Percentiles rank a stretch among this genome's conserved stretches.
phyloP scores from a whole-genome alignment of 2,888 invertebrate genomes.

The Eupelmus urozonus region DNA sequence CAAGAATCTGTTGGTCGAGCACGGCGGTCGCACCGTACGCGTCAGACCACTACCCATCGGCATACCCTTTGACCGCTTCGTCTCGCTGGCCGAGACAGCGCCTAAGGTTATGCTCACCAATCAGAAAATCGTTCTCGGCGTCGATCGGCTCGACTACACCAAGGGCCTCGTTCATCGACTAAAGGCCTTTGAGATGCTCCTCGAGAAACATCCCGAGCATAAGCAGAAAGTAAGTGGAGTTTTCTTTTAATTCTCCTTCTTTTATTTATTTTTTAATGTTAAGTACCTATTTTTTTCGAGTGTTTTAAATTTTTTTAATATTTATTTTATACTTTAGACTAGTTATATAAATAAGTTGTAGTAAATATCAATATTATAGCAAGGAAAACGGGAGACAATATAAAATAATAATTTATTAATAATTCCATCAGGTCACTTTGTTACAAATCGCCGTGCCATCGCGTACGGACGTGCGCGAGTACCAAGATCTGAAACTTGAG shows the following conservation, averaged over 20 bases:
- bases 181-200: slow-evolving; percentile 88
- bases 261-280: background rate
- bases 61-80: slow-evolving; percentile 92
- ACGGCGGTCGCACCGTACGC: slow-evolving; percentile 90
- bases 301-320: too few species aligned
- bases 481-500: slow-evolving; percentile 92
- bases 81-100: slow-evolving; percentile 86
- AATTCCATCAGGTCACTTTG: slow-evolving; percentile 79
- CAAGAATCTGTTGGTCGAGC: slow-evolving; percentile 91
- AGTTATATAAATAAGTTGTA: too few species aligned
- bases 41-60: slow-evolving; percentile 92
- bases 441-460: slow-evolving; percentile 93
- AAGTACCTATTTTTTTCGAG: too few species aligned
- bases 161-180: slow-evolving; percentile 92
- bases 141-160: slow-evolving; percentile 93
- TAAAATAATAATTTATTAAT: too few species aligned
- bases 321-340: too few species aligned
- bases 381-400: too few species aligned
- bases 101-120: slow-evolving; percentile 83
- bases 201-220: slow-evolving; percentile 91
- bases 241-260: background rate
- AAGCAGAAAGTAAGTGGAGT: slow-evolving; percentile 83
- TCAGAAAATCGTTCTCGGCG: slow-evolving; percentile 91
- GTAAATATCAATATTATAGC: too few species aligned
- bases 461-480: slow-evolving; percentile 92